These are phyloP conservation scores for Enteromius paludinosus DNA, from an alignment of 2,797 vertebrate species.

Conservation along the genomic window DNA sequence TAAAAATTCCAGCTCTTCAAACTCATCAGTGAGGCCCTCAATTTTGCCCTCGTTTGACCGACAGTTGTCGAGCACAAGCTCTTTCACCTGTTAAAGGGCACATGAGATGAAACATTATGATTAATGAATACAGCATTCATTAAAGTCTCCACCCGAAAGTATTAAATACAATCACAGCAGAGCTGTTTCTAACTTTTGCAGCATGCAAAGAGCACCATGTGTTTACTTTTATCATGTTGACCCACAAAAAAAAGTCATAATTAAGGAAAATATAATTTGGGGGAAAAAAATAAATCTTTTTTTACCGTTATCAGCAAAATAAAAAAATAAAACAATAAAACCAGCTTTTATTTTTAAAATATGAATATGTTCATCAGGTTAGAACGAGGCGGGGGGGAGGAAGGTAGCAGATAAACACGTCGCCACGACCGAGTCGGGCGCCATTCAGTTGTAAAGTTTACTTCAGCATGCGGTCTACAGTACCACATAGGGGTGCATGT, in stretches of 20 bases:
- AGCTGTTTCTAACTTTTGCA: constrained; percentile 57
- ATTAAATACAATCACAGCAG: constrained; percentile 60
- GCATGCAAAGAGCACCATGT: constrained; percentile 32
- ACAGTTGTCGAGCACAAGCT: constrained; percentile 97
- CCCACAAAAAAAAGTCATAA: not conserved
- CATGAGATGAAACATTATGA: not conserved
- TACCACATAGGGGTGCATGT: constrained; percentile 5
- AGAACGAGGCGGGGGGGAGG: too few species aligned
- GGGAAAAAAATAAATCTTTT: too few species aligned
- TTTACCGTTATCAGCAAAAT: not conserved
- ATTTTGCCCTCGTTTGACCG: constrained; percentile 96
- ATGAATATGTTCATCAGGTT: not conserved
- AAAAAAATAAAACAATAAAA: not conserved
- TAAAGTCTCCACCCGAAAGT: constrained; percentile 39
- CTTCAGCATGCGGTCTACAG: constrained; percentile 32
- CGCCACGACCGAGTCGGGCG: not conserved
- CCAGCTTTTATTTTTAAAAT: fast-evolving
- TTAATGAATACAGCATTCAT: not conserved
- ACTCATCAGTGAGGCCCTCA: constrained; percentile 95
- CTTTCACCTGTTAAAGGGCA: constrained; percentile 86
- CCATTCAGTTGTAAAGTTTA: not conserved
- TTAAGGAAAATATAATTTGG: not conserved
- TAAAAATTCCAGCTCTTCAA: constrained; percentile 96
- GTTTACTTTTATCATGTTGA: not conserved
- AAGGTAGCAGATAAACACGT: not conserved